These are phyloP conservation scores for Pseudococcus viburni DNA, from an alignment of 2,888 invertebrate genomes.

Conservation along the genomic window DNA sequence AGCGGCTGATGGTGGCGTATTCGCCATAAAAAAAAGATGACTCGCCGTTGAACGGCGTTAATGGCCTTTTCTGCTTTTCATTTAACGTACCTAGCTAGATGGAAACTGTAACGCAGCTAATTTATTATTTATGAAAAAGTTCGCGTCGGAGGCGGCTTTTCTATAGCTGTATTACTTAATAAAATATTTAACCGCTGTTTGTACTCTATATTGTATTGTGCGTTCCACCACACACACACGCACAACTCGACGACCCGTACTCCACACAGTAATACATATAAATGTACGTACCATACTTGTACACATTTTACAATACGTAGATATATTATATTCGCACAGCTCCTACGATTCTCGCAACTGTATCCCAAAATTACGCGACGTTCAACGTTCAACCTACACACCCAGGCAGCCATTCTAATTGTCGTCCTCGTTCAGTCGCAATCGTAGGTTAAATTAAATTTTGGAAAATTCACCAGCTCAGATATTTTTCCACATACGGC, in stretches of 20 bases:
- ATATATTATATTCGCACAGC: too few relatives aligned
- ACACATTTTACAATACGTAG: neutral
- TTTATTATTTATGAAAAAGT: conserved; percentile 66
- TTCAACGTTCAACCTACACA: conserved; percentile 4
- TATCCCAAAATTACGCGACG: neutral
- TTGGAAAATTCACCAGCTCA: neutral
- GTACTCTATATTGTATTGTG: conserved; percentile 62
- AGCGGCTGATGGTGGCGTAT: neutral
- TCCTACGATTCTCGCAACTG: neutral
- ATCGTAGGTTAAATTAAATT: neutral
- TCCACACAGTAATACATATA: neutral
- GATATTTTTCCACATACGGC: conserved; percentile 19
- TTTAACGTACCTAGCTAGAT: conserved; percentile 51
- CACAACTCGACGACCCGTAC: neutral
- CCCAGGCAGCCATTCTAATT: neutral
- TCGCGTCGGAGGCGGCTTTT: conserved; percentile 59
- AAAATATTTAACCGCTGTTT: conserved; percentile 62
- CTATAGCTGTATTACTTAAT: conserved; percentile 64
- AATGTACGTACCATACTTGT: neutral
- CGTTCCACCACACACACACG: conserved; percentile 24
- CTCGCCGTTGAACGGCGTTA: conserved; percentile 48
- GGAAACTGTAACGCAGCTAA: conserved; percentile 61
- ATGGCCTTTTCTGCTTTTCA: conserved; percentile 57
- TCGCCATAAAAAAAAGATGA: conserved; percentile 6
- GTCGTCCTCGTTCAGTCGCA: neutral